Evolutionary conservation across 2,888 invertebrate genomes (phyloP).

Genomic region (Ormyrus nitidulus): DNA sequence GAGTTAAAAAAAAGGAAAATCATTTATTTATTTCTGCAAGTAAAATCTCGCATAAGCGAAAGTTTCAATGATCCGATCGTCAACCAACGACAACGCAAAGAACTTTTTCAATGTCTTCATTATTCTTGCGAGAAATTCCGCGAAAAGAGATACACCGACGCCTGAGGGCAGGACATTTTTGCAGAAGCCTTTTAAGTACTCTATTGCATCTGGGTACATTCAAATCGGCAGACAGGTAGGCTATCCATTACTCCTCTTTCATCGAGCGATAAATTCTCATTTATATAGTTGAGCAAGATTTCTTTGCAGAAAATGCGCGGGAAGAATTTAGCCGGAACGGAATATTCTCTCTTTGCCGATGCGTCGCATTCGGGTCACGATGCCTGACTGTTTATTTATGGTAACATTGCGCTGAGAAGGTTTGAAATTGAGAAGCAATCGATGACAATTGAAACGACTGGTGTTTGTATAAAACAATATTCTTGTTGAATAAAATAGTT

Average conservation of each 20-base stretch:
- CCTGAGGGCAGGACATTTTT: constrained; percentile 12
- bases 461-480: too few relatives aligned
- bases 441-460: too few relatives aligned
- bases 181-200: constrained; percentile 8
- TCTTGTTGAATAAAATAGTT: too few relatives aligned
- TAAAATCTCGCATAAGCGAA: neutral
- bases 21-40: too few relatives aligned
- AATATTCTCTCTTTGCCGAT: too few relatives aligned
- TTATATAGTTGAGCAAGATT: neutral
- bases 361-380: too few relatives aligned
- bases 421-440: too few relatives aligned
- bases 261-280: constrained; percentile 16
- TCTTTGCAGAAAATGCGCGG: neutral
- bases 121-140: neutral
- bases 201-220: neutral
- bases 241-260: constrained; percentile 23
- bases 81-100: neutral
- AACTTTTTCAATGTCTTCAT: neutral
- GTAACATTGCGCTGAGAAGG: too few relatives aligned
- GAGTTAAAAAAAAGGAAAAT: too few relatives aligned
- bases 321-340: neutral
- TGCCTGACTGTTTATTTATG: too few relatives aligned
- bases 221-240: neutral
- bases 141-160: constrained; percentile 10
- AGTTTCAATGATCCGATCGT: neutral